Conservation (phyloP, 2,797 vertebrate genomes). For the Chromobotia macracanthus region DNA sequence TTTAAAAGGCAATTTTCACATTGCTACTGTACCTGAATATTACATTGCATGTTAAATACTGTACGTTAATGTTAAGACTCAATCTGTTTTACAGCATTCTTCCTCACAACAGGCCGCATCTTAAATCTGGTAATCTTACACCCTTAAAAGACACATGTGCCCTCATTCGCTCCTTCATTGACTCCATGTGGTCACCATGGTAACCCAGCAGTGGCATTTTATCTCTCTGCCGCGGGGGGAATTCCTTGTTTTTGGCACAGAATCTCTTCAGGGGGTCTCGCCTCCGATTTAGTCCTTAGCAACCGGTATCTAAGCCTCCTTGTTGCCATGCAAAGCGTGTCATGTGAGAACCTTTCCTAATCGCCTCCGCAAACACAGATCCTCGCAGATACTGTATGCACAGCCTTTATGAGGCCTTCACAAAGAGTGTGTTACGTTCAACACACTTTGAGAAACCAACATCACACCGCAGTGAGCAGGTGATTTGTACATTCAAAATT, state of each 20-base stretch:
- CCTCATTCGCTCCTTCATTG: conserved; percentile 25
- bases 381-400: conserved; percentile 1
- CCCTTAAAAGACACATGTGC: conserved; percentile 36
- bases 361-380: conserved; percentile 25
- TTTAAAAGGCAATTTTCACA: conserved; percentile 6
- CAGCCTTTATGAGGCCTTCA: not conserved
- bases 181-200: conserved; percentile 55
- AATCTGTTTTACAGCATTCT: conserved; percentile 21
- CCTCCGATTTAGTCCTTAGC: conserved; percentile 50
- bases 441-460: not conserved
- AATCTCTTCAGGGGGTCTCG: conserved; percentile 43
- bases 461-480: not conserved
- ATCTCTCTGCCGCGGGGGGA: conserved; percentile 46
- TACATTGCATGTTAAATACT: not conserved
- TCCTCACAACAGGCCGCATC: not conserved
- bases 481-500: not conserved
- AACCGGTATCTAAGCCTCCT: conserved; percentile 53
- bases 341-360: conserved; percentile 51
- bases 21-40: not conserved
- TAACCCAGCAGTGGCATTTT: conserved; percentile 44
- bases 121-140: conserved; percentile 20
- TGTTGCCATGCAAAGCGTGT: conserved; percentile 47
- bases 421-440: not conserved
- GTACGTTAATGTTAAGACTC: conserved; percentile 5
- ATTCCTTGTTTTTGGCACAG: conserved; percentile 54